Evolutionary conservation across 2,888 invertebrate species (phyloP), one percentile per base, ranked within the genome.

Genomic region (Hemicrepidius hirtus): DNA sequence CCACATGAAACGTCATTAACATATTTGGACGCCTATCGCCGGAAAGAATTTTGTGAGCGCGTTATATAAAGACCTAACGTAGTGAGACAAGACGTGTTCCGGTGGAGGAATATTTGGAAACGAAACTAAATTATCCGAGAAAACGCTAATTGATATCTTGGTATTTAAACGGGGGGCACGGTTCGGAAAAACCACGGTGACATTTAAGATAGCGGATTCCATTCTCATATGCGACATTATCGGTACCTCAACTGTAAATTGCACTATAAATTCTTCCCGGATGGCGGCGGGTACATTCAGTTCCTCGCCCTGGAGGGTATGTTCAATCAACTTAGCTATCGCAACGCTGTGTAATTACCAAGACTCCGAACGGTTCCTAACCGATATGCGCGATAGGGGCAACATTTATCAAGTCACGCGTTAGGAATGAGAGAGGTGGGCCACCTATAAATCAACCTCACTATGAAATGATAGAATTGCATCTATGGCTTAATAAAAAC

Each of bases 321-420:
- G 81, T 80, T 81, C 82, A 82, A 82, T 81, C 82, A 80, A 80
- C 78, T 78, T 75, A 79, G 78, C 80, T 78, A 80, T 82, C 80
- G 79, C 78, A 79, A 78, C 77, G 82, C 77, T 79, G 80, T 81
- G 80, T 81, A 81, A 81, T 81, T 81, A 81, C 81, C 77, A 73
- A 79, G 81, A 75, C 74, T 76, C 73, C 67, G 74, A 70, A 72
- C 69, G 74, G 72, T 75, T 75, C 75, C 74, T 71, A 75, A 73
- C 73, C 75, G 75, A 75, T 75, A 73, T 71, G 71, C 75, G 71
- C 71, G 75, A 77, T 75, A 74, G 75, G 73, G 75, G 75, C 71
- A 68, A 73, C 77, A 75, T 77, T 77, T 77, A 77, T 77, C 77
- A 75, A 74, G 77, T 77, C 75, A 69, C 77, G 74, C 74, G 77